These are phyloP conservation scores for Andinoacara biseriatus DNA, from an alignment of 2,113 vertebrate genomes.

Conservation along the genomic window DNA sequence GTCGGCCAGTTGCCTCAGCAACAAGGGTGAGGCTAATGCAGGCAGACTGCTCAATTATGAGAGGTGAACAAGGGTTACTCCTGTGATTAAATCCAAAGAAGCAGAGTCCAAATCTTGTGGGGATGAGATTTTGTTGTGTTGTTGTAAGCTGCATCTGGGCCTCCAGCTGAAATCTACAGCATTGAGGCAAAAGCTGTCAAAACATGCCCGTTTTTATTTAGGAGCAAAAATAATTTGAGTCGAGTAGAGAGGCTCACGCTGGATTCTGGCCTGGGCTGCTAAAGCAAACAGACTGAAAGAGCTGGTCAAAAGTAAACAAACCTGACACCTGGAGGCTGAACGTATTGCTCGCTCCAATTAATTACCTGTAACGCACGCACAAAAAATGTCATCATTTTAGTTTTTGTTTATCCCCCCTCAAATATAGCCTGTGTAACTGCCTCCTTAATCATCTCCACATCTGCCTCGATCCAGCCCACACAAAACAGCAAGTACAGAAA, in stretches of 20 bases:
- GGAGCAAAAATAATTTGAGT: conserved; percentile 9
- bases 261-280: conserved; percentile 3
- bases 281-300: conserved; percentile 2
- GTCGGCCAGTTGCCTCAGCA: conserved; percentile 72
- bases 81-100: conserved; percentile 76
- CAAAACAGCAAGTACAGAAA: not conserved
- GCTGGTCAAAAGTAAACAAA: conserved; percentile 24
- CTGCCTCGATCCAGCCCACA: not conserved
- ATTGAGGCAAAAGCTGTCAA: conserved; percentile 32
- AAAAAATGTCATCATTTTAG: not conserved
- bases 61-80: conserved; percentile 71
- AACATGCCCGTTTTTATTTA: conserved; percentile 20
- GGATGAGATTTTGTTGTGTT: conserved; percentile 46
- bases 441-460: not conserved
- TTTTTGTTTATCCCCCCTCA: not conserved
- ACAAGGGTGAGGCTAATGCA: conserved; percentile 76
- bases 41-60: conserved; percentile 77
- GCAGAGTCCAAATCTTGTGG: conserved; percentile 36
- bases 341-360: not conserved
- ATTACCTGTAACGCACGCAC: not conserved
- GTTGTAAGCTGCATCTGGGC: conserved; percentile 43
- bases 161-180: conserved; percentile 23
- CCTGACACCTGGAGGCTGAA: conserved; percentile 52
- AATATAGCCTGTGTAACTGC: not conserved
- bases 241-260: conserved; percentile 16